These are phyloP conservation scores for Hemithea aestivaria DNA, from an alignment of 2,888 invertebrate genomes.

Conservation along the genomic window DNA sequence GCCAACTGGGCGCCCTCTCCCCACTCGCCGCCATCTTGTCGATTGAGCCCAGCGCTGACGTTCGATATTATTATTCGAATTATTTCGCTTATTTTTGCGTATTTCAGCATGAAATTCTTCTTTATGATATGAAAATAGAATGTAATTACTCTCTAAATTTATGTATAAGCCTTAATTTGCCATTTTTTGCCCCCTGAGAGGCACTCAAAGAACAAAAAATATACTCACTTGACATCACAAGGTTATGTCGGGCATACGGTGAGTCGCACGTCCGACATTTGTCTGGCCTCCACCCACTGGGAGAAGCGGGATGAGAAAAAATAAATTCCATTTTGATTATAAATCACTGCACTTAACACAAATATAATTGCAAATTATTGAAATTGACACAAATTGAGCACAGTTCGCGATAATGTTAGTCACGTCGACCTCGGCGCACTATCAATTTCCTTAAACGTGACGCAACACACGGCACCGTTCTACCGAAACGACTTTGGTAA, in stretches of 20 bases:
- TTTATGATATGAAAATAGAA: conserved; percentile 24
- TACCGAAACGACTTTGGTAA: conserved; percentile 79
- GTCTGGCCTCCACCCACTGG: conserved; percentile 71
- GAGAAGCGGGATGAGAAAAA: conserved; percentile 64
- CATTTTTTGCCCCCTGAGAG: conserved; percentile 25
- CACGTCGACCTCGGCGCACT: conserved; percentile 76
- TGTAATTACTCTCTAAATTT: conserved; percentile 17
- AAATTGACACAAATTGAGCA: conserved; percentile 54
- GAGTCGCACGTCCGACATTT: conserved; percentile 71
- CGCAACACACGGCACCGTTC: conserved; percentile 78
- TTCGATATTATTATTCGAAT: conserved; percentile 71
- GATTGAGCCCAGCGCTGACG: conserved; percentile 71
- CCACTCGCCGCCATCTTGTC: conserved; percentile 77
- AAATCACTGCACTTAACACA: conserved; percentile 53
- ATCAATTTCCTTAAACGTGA: conserved; percentile 79
- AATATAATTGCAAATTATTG: conserved; percentile 43
- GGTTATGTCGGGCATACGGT: conserved; percentile 72
- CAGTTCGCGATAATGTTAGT: conserved; percentile 69
- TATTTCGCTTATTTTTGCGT: conserved; percentile 43
- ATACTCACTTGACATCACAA: conserved; percentile 72
- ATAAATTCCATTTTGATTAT: conserved; percentile 52
- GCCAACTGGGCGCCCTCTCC: conserved; percentile 78
- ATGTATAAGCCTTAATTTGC: conserved; percentile 17
- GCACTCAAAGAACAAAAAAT: conserved; percentile 52
- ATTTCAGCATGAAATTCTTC: conserved; percentile 32